phyloP scores from a whole-genome alignment of 2,797 vertebrate species.

The Spheniscus humboldti region DNA sequence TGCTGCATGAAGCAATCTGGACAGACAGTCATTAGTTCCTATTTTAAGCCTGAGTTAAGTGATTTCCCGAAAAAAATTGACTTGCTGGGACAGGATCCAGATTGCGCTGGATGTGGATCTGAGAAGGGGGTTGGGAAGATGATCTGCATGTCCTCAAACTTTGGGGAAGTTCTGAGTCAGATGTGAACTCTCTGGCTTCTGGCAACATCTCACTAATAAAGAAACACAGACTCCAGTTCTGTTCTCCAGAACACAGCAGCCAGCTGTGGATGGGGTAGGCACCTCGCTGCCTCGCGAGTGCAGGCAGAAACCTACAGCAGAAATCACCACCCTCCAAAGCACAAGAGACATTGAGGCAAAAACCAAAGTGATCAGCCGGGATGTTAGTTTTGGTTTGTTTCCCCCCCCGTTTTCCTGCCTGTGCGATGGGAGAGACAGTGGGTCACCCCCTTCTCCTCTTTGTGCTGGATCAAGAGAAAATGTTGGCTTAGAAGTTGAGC shows the following conservation, averaged over 20 bases:
- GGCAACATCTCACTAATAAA: neutral
- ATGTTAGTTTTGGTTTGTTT: neutral
- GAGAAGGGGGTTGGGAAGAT: conserved; percentile 31
- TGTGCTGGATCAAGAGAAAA: conserved; percentile 34
- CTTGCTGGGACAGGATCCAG: conserved; percentile 36
- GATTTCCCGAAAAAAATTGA: neutral
- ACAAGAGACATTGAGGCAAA: neutral
- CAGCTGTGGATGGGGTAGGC: neutral
- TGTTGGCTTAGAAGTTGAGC: conserved; percentile 34
- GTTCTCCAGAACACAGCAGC: neutral
- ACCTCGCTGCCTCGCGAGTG: neutral
- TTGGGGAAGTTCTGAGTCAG: conserved; percentile 67
- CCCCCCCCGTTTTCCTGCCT: neutral
- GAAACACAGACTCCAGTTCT: neutral
- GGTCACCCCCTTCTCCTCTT: neutral
- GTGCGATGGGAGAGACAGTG: neutral
- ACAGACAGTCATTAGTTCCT: neutral
- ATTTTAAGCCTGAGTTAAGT: neutral
- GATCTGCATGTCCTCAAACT: conserved; percentile 42
- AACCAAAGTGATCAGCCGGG: neutral
- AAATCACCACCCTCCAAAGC: neutral
- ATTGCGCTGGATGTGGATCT: conserved; percentile 28
- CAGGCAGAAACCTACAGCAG: neutral
- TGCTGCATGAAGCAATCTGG: neutral
- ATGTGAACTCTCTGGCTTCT: conserved; percentile 59